These are phyloP conservation scores for Pristionchus arcanus DNA, from an alignment of 2,888 invertebrate genomes.

Conservation along the genomic window DNA sequence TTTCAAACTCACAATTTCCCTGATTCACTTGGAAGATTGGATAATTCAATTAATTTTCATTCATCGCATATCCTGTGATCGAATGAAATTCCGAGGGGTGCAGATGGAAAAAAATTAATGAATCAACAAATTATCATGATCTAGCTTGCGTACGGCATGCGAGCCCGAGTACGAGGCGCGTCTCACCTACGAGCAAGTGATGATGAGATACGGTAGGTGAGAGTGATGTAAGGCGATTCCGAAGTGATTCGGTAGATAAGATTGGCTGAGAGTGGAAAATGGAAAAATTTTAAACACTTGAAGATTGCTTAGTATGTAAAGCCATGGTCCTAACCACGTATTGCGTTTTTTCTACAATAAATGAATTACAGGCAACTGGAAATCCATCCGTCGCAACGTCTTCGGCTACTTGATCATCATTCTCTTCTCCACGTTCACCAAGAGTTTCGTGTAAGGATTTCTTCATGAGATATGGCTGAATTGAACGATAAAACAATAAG, in stretches of 20 bases:
- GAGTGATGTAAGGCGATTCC: too few relatives aligned
- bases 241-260: background rate
- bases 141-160: background rate
- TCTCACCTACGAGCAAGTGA: background rate
- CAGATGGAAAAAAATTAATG: background rate
- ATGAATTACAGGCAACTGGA: background rate
- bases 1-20: too few relatives aligned
- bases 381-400: background rate
- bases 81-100: too few relatives aligned
- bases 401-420: background rate
- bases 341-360: too few relatives aligned
- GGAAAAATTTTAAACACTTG: too few relatives aligned
- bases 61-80: background rate
- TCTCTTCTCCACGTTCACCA: background rate
- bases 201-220: slow-evolving; percentile 1
- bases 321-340: too few relatives aligned
- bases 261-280: too few relatives aligned
- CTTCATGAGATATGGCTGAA: too few relatives aligned
- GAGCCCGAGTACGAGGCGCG: background rate
- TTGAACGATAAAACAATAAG: too few relatives aligned
- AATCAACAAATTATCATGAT: background rate
- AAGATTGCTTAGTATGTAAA: too few relatives aligned
- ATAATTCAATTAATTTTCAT: background rate
- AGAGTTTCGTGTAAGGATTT: background rate
- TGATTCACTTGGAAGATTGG: too few relatives aligned